Evolutionary conservation across 2,113 vertebrate species (phyloP), one percentile per base, ranked within the genome.

Genomic region (Sarotherodon lohbergeri): DNA sequence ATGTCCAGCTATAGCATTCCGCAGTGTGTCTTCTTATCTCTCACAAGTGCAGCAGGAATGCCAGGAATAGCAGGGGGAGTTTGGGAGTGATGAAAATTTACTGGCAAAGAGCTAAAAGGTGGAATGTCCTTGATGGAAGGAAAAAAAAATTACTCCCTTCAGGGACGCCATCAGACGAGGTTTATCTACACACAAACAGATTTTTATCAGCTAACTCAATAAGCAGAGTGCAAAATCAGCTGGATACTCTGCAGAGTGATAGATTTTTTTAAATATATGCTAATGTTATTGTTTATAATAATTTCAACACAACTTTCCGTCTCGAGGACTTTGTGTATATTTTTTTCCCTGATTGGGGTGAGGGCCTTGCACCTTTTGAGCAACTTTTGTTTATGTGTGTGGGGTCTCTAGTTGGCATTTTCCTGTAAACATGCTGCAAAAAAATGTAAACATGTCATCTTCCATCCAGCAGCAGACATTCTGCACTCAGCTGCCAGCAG

Each of bases 381-480:
- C 17, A 80, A 39, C 22, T 83, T 88, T 56, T 86, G 36, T 78
- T 19, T 63, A 5, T 7, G 80, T 68, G 83, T 91, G 82, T 48
- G 80, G 57, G 46, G 50, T 88, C 83, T 79, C 50, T 83, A 80
- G 73, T 90, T 50, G 61, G 59, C 14, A 46, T 66, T 63, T 92
- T 85, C 86, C 84, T 87, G 84, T 94, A 95, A 95, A 95, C 90
- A 91, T 81, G 87, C 73, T 63, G 85, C 22, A 59, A 91, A 92
- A 94, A 91, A 93, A 95, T 95, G 90, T 94, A 94, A 95, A 96
- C 92, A 93, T 85, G 84, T 88, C 89, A 86, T 91, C 85, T 88
- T 93, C 88, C 43, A 92, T 88, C 88, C 24, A 59, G 80, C 39
- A 63, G 29, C 34, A 46, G 88, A 91, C 43, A 13, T 59, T 43